Evolutionary conservation across 2,888 invertebrate genomes (phyloP).

Genomic region (Portevinia maculata): DNA sequence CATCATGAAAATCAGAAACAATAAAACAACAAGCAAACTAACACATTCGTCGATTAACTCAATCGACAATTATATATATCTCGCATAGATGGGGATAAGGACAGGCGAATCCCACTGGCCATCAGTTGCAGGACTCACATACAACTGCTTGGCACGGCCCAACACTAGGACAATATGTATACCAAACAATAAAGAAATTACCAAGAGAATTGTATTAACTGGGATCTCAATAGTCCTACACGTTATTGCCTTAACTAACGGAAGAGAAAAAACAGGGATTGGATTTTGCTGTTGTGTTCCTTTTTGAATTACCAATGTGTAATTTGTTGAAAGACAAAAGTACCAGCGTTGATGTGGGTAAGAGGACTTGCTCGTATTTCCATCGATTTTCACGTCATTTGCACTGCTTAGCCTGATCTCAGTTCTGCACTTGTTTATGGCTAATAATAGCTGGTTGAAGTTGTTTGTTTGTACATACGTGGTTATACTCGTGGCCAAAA

Average conservation of each 20-base stretch:
- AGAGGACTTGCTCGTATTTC: not conserved
- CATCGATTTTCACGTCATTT: slow-evolving; percentile 24
- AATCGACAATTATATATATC: slow-evolving; percentile 31
- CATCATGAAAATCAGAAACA: slow-evolving; percentile 9
- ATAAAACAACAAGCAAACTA: not conserved
- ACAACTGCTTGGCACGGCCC: not conserved
- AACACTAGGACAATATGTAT: not conserved
- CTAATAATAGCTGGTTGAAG: slow-evolving; percentile 1
- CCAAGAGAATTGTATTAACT: slow-evolving; percentile 32
- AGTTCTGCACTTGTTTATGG: slow-evolving; percentile 22
- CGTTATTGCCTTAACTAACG: not conserved
- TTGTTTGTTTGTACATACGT: not conserved
- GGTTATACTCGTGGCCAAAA: not conserved
- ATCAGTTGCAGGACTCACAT: slow-evolving; percentile 21
- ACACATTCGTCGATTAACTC: slow-evolving; percentile 13
- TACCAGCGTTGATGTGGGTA: not conserved
- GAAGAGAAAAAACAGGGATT: not conserved
- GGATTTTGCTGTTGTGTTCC: not conserved
- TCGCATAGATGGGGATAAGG: not conserved
- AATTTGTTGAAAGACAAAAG: slow-evolving; percentile 24
- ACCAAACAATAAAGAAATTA: slow-evolving; percentile 20
- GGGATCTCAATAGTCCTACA: slow-evolving; percentile 29
- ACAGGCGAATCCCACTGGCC: slow-evolving; percentile 26
- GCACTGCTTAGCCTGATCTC: not conserved
- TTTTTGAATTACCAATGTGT: not conserved